A percentile compares a stretch with the other conserved stretches of the same genome.
phyloP scores from a whole-genome alignment of 2,888 invertebrate species.

The Trachelus stipa region DNA sequence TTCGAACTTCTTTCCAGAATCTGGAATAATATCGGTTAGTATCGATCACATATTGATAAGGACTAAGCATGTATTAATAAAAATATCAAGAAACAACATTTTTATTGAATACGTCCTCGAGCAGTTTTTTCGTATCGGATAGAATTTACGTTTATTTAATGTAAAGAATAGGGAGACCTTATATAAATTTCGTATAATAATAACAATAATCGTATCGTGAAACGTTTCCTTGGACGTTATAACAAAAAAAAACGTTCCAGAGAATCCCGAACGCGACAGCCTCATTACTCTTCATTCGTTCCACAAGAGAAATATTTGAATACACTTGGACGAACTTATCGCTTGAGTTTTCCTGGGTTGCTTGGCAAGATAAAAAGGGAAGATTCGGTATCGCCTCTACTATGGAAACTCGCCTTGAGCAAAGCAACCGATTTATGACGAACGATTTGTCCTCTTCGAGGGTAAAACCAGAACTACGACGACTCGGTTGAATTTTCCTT shows the following conservation, averaged over 20 bases:
- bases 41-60: too few relatives aligned
- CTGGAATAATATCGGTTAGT: too few relatives aligned
- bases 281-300: constrained; percentile 48
- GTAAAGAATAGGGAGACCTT: too few relatives aligned
- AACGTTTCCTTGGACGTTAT: too few relatives aligned
- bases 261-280: constrained; percentile 19
- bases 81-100: too few relatives aligned
- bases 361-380: constrained; percentile 21
- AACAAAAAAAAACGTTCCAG: background rate
- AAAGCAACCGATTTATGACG: constrained; percentile 58
- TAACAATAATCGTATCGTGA: too few relatives aligned
- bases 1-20: too few relatives aligned
- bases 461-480: constrained; percentile 23
- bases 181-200: too few relatives aligned
- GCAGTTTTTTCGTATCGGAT: too few relatives aligned
- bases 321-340: constrained; percentile 38
- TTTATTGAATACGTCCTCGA: too few relatives aligned
- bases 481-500: constrained; percentile 34
- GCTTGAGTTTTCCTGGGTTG: background rate
- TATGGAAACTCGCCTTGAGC: constrained; percentile 27
- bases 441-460: constrained; percentile 52
- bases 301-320: constrained; percentile 44
- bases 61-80: too few relatives aligned
- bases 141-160: too few relatives aligned
- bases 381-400: background rate